Conservation (phyloP, 2,797 vertebrate genomes). For the Enteromius argenteus region DNA sequence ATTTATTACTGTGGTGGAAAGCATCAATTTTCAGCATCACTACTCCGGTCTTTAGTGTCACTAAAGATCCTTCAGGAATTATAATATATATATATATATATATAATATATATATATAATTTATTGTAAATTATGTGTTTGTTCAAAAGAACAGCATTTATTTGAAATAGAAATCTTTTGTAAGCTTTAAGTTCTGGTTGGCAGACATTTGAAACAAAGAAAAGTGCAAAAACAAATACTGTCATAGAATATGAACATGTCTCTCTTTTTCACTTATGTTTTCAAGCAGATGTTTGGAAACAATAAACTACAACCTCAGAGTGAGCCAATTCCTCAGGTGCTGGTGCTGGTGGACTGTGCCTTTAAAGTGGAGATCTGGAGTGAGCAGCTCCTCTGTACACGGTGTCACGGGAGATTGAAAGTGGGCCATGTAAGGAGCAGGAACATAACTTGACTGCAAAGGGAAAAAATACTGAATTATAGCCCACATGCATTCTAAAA, state of each 20-base stretch:
- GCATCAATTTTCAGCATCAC: not conserved
- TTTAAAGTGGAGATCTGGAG: constrained; percentile 20
- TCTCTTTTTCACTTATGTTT: not conserved
- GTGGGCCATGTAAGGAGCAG: constrained; percentile 13
- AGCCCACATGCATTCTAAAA: constrained; percentile 35
- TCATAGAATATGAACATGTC: not conserved
- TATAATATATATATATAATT: too few species aligned
- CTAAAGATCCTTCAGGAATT: not conserved
- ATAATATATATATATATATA: too few species aligned
- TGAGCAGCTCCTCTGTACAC: not conserved
- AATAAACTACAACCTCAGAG: not conserved
- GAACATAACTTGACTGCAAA: constrained; percentile 15
- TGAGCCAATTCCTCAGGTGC: not conserved
- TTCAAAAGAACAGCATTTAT: not conserved
- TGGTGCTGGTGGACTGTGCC: not conserved
- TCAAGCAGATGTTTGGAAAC: not conserved
- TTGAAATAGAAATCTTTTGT: not conserved
- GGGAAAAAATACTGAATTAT: constrained; percentile 30
- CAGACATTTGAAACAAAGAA: not conserved
- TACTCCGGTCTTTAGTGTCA: not conserved
- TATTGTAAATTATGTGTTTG: too few species aligned
- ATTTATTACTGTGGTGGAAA: not conserved
- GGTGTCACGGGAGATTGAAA: constrained; percentile 22
- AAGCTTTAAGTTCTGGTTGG: not conserved
- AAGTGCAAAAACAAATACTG: not conserved